Evolutionary conservation across 2,888 invertebrate genomes (phyloP).

Genomic region (Perdita meconis): DNA sequence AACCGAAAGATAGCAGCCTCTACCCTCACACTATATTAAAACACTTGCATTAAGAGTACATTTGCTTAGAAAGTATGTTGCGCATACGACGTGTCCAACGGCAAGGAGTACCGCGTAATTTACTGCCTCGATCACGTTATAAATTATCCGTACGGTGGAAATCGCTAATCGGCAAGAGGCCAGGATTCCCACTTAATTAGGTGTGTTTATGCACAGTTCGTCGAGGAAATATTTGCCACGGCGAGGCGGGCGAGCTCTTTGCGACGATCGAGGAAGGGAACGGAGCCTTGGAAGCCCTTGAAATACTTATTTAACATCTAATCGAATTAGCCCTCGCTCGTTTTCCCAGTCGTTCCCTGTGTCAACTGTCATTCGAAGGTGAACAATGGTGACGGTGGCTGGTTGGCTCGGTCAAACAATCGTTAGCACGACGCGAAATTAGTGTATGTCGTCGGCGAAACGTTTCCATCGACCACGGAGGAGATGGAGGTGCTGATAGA

Average conservation of each 20-base stretch:
- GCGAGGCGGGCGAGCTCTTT: neutral
- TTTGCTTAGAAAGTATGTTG: neutral
- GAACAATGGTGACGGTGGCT: constrained; percentile 57
- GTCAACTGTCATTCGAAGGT: constrained; percentile 63
- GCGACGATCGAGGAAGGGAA: constrained; percentile 25
- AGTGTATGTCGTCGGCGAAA: neutral
- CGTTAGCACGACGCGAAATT: constrained; percentile 8
- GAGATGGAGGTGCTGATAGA: constrained; percentile 92
- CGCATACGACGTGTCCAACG: neutral
- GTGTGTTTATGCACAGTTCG: too few species aligned
- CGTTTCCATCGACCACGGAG: neutral
- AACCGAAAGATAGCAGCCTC: neutral
- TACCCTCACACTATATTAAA: neutral
- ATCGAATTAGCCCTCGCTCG: constrained; percentile 76
- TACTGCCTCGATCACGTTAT: neutral
- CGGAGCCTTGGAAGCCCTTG: constrained; percentile 74
- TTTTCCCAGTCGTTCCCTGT: constrained; percentile 50
- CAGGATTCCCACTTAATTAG: neutral
- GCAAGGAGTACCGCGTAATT: constrained; percentile 1
- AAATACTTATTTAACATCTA: constrained; percentile 72
- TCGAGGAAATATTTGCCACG: constrained; percentile 6
- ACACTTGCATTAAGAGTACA: neutral
- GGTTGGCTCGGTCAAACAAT: neutral
- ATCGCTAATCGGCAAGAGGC: constrained; percentile 11
- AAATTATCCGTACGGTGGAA: neutral